phyloP scores from a whole-genome alignment of 2,113 vertebrate genomes.

The Anolis sagrei region DNA sequence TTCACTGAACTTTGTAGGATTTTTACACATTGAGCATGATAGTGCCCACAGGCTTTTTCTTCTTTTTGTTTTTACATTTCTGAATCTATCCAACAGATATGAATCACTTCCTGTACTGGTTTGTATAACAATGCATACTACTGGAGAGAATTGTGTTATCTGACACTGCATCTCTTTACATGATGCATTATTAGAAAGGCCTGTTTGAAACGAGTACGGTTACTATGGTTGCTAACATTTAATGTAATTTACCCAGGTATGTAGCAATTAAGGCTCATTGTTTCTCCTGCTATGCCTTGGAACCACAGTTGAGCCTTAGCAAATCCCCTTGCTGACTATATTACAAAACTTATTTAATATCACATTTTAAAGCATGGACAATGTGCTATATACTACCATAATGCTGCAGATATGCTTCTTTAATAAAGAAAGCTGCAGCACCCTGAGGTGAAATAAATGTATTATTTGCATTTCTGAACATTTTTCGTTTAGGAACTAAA shows the following conservation, averaged over 20 bases:
- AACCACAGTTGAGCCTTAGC: no score
- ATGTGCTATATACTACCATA: neutral
- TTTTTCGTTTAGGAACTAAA: slow-evolving; percentile 71
- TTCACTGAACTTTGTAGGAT: neutral
- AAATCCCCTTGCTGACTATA: neutral
- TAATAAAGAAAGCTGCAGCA: slow-evolving; percentile 57
- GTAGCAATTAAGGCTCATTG: neutral
- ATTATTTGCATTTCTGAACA: slow-evolving; percentile 70
- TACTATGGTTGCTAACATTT: neutral
- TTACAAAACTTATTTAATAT: neutral
- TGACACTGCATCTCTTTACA: no score
- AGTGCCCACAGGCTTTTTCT: neutral
- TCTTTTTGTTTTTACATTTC: neutral
- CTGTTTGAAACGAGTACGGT: neutral
- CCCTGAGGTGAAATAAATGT: slow-evolving; percentile 63
- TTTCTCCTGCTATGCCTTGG: no score
- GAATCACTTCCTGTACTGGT: neutral
- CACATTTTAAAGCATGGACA: neutral
- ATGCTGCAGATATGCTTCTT: slow-evolving; percentile 49
- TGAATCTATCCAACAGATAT: neutral
- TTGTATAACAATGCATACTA: no score
- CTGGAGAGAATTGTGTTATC: neutral
- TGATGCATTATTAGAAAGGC: neutral
- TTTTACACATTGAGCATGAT: neutral
- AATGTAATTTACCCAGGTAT: neutral